Base-by-base conservation (phyloP, 2,113 vertebrate species). In the Anseranas semipalmata region DNA sequence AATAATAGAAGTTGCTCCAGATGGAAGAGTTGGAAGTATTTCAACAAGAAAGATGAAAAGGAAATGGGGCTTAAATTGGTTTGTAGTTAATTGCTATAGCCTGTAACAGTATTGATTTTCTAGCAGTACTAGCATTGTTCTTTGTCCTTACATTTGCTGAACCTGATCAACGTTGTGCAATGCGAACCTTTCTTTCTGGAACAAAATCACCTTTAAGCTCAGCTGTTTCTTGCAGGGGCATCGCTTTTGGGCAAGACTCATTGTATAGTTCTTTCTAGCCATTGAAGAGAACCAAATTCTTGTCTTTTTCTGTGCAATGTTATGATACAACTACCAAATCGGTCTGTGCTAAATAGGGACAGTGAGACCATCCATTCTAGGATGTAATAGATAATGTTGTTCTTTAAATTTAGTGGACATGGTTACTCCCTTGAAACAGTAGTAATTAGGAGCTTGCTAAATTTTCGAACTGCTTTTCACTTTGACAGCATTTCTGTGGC, bases 21-120 rank as follows among this genome's bases (percentile, higher is more conserved):
- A 84, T 92, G 72, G 72, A 96, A 84, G 48, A 81, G 22, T 76
- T 94, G 85, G 68, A 94, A 90, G 43, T 90, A 96, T 94, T 94
- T 94, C 72, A 90, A n/a, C 1, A 81, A 79, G 78, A 75, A 90
- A 77, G 39, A 76, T 85, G 62, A 77, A 94, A 77, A 80, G 79
- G 90, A 95, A 96, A 96, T 88, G 72, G 59, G 21, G 10, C 88
- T 95, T 95, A 96, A 96, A 96, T 94, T 93, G 83, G 83, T 91
- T 96, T 95, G 82, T 93, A 77, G 68, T 88, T 96, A 94, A 95
- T 97, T 96, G 90, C 93, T 27, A 25, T 92, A 86, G 83, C 46
- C 92, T 90, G 41, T 95, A 91, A 93, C 52, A 59, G 65, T 93
- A 94, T 96, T 94, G 93, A 96, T 96, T 94, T 90, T 93, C 71